Base-by-base conservation (phyloP, 2,797 vertebrate genomes). In the Enteromius radiatus region DNA sequence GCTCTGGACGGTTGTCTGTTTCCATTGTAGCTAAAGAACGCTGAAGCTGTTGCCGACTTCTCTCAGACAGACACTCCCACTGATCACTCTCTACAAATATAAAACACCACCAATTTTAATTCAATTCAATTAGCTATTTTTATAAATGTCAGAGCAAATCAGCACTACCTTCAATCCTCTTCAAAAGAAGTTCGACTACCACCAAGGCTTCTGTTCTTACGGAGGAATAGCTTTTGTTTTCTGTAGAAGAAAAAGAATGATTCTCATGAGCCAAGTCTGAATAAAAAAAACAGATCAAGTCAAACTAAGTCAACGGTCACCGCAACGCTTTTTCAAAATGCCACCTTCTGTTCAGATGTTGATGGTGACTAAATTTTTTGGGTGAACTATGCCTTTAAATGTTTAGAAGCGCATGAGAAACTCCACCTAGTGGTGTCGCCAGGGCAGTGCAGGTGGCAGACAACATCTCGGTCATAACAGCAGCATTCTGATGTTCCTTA, bases 171-270 rank as follows among this genome's bases (percentile, higher is more conserved):
- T 96, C 95, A 70, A 97, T 95, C 93, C 92, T 97, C 90, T 95
- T 95, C 41, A 99, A 93, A 43, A 99, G 94, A 83, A 99, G 92
- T 76, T 99, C 96, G 92, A 99, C 94, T 76, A 99, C 96, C 41
- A 95, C 95, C 92, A 99, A 93, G 83, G 96, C 97, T 91, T 99
- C 98, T 23, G 97, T 97, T 93, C 98, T 96, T 91, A 99, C 95
- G 85, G 98, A 98, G 0, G 97, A 97, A 90, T 99, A 99, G 91
- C 95, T 98, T 95, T 96, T 99, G 91, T 99, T 99, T 95, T 99
- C 98, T 99, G 89, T 76, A 69, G 56, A 84, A 81, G 86, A 90
- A 89, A 86, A 69, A 61, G 23, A 0, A 80, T 0, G 1, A 15
- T 23, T 54, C 11, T 33, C 3, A 69, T 71, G 41, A 80, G 38